Base-by-base conservation (phyloP, 1,140 invertebrate genomes). In the Drosophila ficusphila region DNA sequence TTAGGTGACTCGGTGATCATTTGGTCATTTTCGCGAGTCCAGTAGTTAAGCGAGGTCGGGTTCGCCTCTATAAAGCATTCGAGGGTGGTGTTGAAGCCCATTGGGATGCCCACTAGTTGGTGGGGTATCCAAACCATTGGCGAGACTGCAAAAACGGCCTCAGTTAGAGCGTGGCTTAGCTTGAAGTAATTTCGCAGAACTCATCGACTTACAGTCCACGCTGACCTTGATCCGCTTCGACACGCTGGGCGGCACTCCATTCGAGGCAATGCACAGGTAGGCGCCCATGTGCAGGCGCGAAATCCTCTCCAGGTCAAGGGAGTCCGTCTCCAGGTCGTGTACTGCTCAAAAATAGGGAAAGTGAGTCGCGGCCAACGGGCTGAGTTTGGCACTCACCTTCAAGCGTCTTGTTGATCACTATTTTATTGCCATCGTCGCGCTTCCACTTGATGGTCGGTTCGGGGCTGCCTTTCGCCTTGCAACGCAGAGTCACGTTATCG, bases 191-290 rank as follows among this genome's bases (percentile, higher is more conserved):
- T n/a, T 1, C 7, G 9, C 0, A 12, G 2, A 21, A 34, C 0
- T n/a, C 5, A 27, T 12, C 4, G 6, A 97, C 97, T 97, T 92
- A 98, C 97, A 98, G 92, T 98, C 96, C 11, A 98, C 97, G 92
- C 96, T 97, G 81, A 98, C 96, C 94, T 97, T 97, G 76, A 98
- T 97, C 79, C 96, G 93, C 92, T 98, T 97, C 85, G 96, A 97
- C 36, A 98, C 97, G 39, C 94, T 94, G 2, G 95, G 95, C 14
- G 95, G 95, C 8, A 96, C 94, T n/a, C 95, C 95, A 83, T 96
- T 96, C 64, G 93, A 94, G 11, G 97, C 97, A 58, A 98, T 97
- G 90, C 97, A 98, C 21, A 98, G 93, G 92, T 98, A 98, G 11
- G 96, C 96, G 9, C 97, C 97, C 96, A 98, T 98, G 79, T 97